Conservation (phyloP, 2,797 vertebrate species). For the Hemitrygon akajei region DNA sequence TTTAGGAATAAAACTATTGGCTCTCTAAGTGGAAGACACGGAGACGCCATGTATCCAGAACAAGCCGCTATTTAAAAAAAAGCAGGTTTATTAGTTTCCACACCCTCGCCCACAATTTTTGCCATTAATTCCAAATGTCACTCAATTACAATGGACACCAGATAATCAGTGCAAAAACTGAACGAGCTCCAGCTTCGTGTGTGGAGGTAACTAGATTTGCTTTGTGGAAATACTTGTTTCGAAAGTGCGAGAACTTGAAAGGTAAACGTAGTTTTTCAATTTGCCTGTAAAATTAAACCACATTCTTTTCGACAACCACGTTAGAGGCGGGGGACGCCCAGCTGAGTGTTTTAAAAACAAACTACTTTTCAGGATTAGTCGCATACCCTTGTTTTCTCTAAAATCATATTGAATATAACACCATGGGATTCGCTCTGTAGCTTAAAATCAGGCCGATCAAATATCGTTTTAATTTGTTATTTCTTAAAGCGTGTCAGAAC, state of each 20-base stretch:
- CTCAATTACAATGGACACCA: conserved; percentile 25
- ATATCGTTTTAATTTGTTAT: conserved; percentile 35
- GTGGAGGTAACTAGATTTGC: conserved; percentile 18
- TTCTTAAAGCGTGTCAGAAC: conserved; percentile 20
- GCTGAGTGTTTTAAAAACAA: conserved; percentile 26
- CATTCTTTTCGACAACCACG: background rate
- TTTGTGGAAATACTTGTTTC: conserved; percentile 18
- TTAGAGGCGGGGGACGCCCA: background rate
- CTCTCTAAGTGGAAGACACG: conserved; percentile 64
- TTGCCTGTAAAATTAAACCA: conserved; percentile 35
- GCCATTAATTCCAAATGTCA: conserved; percentile 34
- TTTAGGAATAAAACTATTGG: conserved; percentile 76
- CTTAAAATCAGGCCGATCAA: conserved; percentile 21
- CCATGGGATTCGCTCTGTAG: conserved; percentile 6
- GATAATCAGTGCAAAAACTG: background rate
- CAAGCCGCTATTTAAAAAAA: conserved; percentile 50
- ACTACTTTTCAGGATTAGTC: conserved; percentile 35
- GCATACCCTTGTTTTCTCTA: background rate
- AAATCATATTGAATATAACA: conserved; percentile 16
- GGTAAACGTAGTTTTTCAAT: conserved; percentile 22
- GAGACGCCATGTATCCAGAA: conserved; percentile 46
- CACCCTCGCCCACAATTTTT: conserved; percentile 39
- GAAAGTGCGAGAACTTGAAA: conserved; percentile 27
- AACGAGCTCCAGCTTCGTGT: background rate
- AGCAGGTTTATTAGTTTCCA: conserved; percentile 51